Conservation (phyloP, 2,888 invertebrate species). For the Busseola fusca region DNA sequence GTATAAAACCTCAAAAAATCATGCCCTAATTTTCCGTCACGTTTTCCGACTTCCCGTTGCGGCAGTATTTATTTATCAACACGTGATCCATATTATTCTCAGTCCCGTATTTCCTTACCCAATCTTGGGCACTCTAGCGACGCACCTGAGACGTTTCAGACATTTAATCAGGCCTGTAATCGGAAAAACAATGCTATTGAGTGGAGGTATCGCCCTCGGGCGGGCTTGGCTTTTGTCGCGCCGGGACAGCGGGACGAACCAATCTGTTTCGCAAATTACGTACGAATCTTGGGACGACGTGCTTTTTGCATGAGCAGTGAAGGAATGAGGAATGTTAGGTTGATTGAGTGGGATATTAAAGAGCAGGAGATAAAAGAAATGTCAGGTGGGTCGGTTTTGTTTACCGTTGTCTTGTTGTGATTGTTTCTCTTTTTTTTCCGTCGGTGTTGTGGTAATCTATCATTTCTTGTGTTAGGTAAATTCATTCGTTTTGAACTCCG, state of each 20-base stretch:
- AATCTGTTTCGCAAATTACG: slow-evolving; percentile 65
- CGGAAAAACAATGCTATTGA: slow-evolving; percentile 83
- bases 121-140: slow-evolving; percentile 45
- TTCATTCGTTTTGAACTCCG: neutral
- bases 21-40: slow-evolving; percentile 2
- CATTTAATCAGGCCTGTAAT: slow-evolving; percentile 85
- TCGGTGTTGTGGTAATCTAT: slow-evolving; percentile 12
- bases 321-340: slow-evolving; percentile 48
- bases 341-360: slow-evolving; percentile 57
- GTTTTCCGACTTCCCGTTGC: slow-evolving; percentile 9
- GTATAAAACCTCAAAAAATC: neutral
- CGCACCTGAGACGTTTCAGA: slow-evolving; percentile 70
- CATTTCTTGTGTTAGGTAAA: slow-evolving; percentile 2
- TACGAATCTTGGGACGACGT: slow-evolving; percentile 60
- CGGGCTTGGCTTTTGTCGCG: slow-evolving; percentile 61
- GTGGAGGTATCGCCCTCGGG: slow-evolving; percentile 67
- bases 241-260: slow-evolving; percentile 56
- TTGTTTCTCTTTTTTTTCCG: slow-evolving; percentile 27
- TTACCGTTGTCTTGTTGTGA: slow-evolving; percentile 30
- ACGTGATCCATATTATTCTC: slow-evolving; percentile 36
- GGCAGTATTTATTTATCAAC: slow-evolving; percentile 19
- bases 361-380: slow-evolving; percentile 47
- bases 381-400: slow-evolving; percentile 32
- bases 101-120: slow-evolving; percentile 39
- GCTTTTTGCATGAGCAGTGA: slow-evolving; percentile 60